Conservation (phyloP, 2,797 vertebrate species). For the Myripristis jacobus region DNA sequence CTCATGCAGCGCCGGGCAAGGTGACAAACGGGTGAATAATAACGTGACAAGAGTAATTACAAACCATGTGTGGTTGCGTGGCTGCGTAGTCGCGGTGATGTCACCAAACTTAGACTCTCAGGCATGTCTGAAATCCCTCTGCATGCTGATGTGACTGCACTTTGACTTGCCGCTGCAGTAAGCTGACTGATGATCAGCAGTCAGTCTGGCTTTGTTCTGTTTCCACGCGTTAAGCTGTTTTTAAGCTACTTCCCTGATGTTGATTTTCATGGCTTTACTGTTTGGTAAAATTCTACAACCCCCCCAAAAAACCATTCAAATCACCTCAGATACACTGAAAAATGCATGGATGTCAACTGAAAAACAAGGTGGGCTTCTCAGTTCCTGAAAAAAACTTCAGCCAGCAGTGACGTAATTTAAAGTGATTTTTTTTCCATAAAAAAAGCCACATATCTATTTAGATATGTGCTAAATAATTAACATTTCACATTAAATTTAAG, state of each 20-base stretch:
- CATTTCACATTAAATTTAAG: too few species aligned
- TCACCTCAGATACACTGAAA: too few species aligned
- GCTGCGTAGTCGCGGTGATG: slow-evolving; percentile 24
- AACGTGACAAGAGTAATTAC: slow-evolving; percentile 65
- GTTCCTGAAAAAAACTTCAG: too few species aligned
- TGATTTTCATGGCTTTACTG: too few species aligned
- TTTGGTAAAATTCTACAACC: too few species aligned
- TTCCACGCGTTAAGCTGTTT: not conserved
- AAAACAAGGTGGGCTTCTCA: too few species aligned
- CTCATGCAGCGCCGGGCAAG: slow-evolving; percentile 31
- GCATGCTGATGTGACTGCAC: slow-evolving; percentile 21
- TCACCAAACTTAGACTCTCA: slow-evolving; percentile 18
- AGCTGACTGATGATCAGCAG: not conserved
- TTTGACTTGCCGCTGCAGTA: not conserved
- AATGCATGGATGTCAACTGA: too few species aligned
- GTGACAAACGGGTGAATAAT: slow-evolving; percentile 9
- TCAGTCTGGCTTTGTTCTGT: not conserved
- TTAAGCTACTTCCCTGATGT: slow-evolving; percentile 1
- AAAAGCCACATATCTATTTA: too few species aligned
- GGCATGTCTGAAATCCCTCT: slow-evolving; percentile 24
- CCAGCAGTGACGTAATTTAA: too few species aligned
- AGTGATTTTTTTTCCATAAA: too few species aligned
- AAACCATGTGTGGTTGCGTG: slow-evolving; percentile 38
- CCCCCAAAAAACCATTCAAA: too few species aligned
- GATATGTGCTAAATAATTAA: too few species aligned